Evolutionary conservation across 2,888 invertebrate species (phyloP).

Genomic region (Acleris literana): DNA sequence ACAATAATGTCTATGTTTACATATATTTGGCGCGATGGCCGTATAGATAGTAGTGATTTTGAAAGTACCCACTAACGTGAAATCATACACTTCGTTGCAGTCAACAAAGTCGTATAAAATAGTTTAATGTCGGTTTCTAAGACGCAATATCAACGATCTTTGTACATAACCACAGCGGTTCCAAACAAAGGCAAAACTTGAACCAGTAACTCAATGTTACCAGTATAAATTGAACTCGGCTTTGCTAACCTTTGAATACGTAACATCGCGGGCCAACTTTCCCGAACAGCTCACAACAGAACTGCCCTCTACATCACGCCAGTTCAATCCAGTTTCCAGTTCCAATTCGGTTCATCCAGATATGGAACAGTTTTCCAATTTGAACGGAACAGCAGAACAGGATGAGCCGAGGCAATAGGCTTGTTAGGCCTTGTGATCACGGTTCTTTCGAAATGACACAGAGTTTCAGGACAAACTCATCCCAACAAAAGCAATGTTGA

Average conservation of each 20-base stretch:
- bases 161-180: too few relatives aligned
- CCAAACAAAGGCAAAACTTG: background rate
- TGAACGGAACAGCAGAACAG: background rate
- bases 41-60: too few relatives aligned
- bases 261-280: constrained; percentile 1
- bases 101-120: too few relatives aligned
- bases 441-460: too few relatives aligned
- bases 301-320: background rate
- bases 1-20: too few relatives aligned
- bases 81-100: too few relatives aligned
- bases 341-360: constrained; percentile 16
- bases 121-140: too few relatives aligned
- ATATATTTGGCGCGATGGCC: too few relatives aligned
- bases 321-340: constrained; percentile 13
- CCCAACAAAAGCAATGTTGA: too few relatives aligned
- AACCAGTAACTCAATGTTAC: background rate
- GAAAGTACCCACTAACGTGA: too few relatives aligned
- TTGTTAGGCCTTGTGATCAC: background rate
- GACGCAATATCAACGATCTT: too few relatives aligned
- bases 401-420: background rate
- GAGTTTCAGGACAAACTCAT: too few relatives aligned
- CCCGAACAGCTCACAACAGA: constrained; percentile 5
- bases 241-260: constrained; percentile 3
- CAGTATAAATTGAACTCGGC: constrained; percentile 7
- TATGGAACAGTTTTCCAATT: constrained; percentile 30